A percentile compares a stretch with the other conserved stretches of the same genome.
Conservation (phyloP, 2,888 invertebrate species). For the Synanthedon andrenaeformis region DNA sequence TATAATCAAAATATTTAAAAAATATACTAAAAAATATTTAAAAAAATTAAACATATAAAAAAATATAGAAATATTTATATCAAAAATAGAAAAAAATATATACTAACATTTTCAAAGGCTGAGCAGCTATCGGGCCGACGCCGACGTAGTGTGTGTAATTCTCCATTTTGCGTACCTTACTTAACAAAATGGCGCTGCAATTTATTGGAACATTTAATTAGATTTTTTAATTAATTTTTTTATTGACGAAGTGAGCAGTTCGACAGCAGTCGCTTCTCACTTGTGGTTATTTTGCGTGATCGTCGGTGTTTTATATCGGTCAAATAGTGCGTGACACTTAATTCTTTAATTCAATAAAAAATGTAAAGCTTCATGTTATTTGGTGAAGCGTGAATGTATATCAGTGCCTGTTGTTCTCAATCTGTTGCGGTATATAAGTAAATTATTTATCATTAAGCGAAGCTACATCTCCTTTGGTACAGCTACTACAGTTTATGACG, state of each 20-base stretch:
- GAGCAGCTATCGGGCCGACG: slow-evolving; percentile 50
- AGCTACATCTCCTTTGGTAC: no score
- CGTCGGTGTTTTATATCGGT: slow-evolving; percentile 46
- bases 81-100: no score
- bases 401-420: slow-evolving; percentile 42
- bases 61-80: no score
- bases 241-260: slow-evolving; percentile 68
- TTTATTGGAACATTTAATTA: slow-evolving; percentile 9
- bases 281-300: slow-evolving; percentile 26
- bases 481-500: no score
- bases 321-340: slow-evolving; percentile 59
- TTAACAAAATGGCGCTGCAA: slow-evolving; percentile 34
- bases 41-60: no score
- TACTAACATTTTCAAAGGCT: slow-evolving; percentile 59
- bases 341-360: slow-evolving; percentile 70
- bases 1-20: no score
- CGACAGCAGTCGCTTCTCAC: slow-evolving; percentile 69
- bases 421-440: slow-evolving; percentile 20
- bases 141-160: slow-evolving; percentile 41
- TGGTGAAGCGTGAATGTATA: slow-evolving; percentile 51
- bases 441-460: no score
- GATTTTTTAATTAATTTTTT: slow-evolving; percentile 13
- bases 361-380: slow-evolving; percentile 61
- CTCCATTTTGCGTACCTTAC: slow-evolving; percentile 45
- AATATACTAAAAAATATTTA: no score